Percentiles rank a stretch among this genome's conserved stretches.
Evolutionary conservation across 23 tunicate genomes (phyloP).

Genomic region (Halocynthia aurantium): DNA sequence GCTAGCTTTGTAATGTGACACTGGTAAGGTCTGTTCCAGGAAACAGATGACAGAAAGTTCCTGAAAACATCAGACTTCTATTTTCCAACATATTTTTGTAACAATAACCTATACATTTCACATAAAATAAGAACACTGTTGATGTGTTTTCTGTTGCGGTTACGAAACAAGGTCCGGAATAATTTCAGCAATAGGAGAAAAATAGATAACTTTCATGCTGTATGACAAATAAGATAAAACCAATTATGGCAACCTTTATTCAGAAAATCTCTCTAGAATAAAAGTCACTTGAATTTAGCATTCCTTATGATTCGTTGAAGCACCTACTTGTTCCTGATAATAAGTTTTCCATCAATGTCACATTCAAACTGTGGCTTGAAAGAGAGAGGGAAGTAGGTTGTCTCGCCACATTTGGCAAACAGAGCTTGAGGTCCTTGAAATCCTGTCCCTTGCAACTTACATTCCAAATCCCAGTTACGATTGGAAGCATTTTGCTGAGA

Average conservation of each 20-base stretch:
- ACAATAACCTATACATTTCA: too few relatives aligned
- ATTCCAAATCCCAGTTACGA: slow-evolving; percentile 86
- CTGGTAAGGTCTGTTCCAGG: too few relatives aligned
- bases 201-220: background rate
- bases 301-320: background rate
- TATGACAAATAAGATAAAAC: background rate
- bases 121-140: too few relatives aligned
- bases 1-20: too few relatives aligned
- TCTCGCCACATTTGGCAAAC: slow-evolving; percentile 63
- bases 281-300: background rate
- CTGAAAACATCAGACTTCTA: too few relatives aligned
- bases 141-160: too few relatives aligned
- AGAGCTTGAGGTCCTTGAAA: slow-evolving; percentile 60
- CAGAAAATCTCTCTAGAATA: background rate
- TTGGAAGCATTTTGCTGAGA: slow-evolving; percentile 88
- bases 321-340: slow-evolving; percentile 71
- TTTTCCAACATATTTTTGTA: too few relatives aligned
- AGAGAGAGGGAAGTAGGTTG: slow-evolving; percentile 77
- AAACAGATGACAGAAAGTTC: too few relatives aligned
- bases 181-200: too few relatives aligned
- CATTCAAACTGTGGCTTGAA: slow-evolving; percentile 89
- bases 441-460: slow-evolving; percentile 59
- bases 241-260: background rate
- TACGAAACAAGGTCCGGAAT: too few relatives aligned
- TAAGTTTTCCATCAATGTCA: slow-evolving; percentile 46